Base-by-base conservation (phyloP, 2,888 invertebrate species). In the Craniophora ligustri region DNA sequence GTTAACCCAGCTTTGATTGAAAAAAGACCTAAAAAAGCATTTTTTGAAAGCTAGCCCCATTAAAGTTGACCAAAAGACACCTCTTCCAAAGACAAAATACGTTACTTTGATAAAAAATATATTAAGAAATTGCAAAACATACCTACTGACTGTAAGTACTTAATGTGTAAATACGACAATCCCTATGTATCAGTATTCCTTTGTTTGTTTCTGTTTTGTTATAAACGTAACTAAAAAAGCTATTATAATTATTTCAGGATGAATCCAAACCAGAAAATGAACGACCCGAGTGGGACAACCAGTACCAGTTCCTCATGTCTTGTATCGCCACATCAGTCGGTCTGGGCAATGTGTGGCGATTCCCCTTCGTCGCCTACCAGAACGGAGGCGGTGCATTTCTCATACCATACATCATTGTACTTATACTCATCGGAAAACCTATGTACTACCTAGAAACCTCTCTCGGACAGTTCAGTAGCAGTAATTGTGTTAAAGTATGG, bases 361-460 rank as follows among this genome's bases (percentile, higher is more conserved):
- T 93, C 60, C 93, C 93, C 1, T 93, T 92, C 69, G 79, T 91
- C 3, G 96, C 96, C 0, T 96, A 95, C 76, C 95, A 95, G 76
- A 96, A 96, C 75, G 96, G 96, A 1, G 96, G 96, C 1, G 96
- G 96, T 8, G 96, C 96, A 5, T 96, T 96, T 77, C 94, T 96
- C 1, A 95, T 96, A 55, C 96, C 96, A 0, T 96, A 96, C 80
- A 93, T 96, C 28, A 94, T 96, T 28, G 95, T 96, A 2, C 87
- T 96, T 14, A 81, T 96, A 30, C 77, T 96, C 35, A 95, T 96
- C 61, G 97, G 97, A 46, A 95, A 96, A 72, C 97, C 97, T 0
- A 95, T 98, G 91, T 98, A 97, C 81, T 97, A 96, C 76, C 88
- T 98, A 80, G 98, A 98, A 89, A 96, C 97, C 85, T 94, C 96